A percentile compares a stretch with the other conserved stretches of the same genome.
Conservation (phyloP, 2,113 vertebrate genomes). For the Percina caprodes region DNA sequence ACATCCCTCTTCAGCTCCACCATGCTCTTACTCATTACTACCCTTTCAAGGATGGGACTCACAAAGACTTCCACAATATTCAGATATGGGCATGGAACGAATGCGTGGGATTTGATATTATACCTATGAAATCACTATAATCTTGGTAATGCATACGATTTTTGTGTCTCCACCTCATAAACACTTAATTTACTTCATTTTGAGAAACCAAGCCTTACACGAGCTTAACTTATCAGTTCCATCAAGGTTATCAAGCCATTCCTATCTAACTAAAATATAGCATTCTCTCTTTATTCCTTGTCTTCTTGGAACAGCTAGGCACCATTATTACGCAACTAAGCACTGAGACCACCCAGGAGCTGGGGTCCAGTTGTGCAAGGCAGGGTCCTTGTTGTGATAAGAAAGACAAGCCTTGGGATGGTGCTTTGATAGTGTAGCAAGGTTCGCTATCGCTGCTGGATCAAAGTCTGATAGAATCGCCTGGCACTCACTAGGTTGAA, state of each 20-base stretch:
- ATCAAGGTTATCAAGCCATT: slow-evolving; percentile 67
- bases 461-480: slow-evolving; percentile 56
- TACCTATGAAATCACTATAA: slow-evolving; percentile 35
- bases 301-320: slow-evolving; percentile 78
- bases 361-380: slow-evolving; percentile 65
- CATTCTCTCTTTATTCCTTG: slow-evolving; percentile 73
- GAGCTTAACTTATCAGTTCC: slow-evolving; percentile 57
- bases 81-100: slow-evolving; percentile 44
- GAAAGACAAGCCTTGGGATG: slow-evolving; percentile 63
- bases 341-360: slow-evolving; percentile 82
- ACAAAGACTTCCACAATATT: slow-evolving; percentile 74
- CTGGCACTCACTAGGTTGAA: slow-evolving; percentile 43
- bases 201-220: slow-evolving; percentile 20
- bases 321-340: slow-evolving; percentile 69
- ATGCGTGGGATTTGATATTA: slow-evolving; percentile 13
- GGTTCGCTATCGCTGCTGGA: slow-evolving; percentile 57
- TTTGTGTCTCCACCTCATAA: slow-evolving; percentile 11
- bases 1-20: not conserved
- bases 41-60: slow-evolving; percentile 39
- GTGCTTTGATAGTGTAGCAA: slow-evolving; percentile 66
- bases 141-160: slow-evolving; percentile 23
- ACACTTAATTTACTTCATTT: slow-evolving; percentile 34
- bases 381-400: slow-evolving; percentile 74
- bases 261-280: slow-evolving; percentile 76
- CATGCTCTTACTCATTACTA: slow-evolving; percentile 12